Percentiles rank a stretch among this genome's conserved stretches.
phyloP scores from a whole-genome alignment of 2,113 vertebrate species.

The Ptilorrhoa leucosticta region DNA sequence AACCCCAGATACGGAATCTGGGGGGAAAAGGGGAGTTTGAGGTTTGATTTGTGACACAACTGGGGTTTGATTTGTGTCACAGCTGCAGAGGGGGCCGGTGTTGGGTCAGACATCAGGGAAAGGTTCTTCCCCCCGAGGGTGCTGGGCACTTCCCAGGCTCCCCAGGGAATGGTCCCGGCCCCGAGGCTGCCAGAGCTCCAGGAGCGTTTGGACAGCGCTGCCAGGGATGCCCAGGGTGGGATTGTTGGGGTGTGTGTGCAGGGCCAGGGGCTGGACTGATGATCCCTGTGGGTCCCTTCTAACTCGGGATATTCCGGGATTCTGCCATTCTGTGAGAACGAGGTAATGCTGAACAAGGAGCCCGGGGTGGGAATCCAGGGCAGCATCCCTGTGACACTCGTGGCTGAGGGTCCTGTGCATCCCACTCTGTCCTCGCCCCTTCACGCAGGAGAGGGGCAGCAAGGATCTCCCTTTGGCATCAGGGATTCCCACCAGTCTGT shows the following conservation, averaged over 20 bases:
- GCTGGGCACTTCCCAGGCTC: not conserved
- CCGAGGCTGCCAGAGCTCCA: not conserved
- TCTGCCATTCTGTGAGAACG: not conserved
- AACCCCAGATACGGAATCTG: not conserved
- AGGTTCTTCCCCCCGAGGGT: not conserved
- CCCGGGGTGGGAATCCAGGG: too few relatives aligned
- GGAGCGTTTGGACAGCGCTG: not conserved
- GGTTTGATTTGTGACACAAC: fast-evolving
- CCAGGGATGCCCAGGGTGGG: not conserved
- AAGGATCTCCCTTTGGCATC: not conserved
- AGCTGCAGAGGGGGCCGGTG: fast-evolving
- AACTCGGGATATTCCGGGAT: not conserved
- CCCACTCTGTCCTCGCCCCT: not conserved
- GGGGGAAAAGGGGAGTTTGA: not conserved
- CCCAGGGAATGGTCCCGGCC: not conserved
- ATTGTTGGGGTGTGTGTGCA: not conserved
- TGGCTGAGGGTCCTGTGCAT: not conserved
- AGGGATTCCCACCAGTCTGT: not conserved
- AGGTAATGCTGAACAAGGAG: not conserved
- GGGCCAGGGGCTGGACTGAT: fast-evolving
- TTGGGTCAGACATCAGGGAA: not conserved
- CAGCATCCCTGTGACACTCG: not conserved
- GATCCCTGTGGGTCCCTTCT: fast-evolving
- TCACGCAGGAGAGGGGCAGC: not conserved
- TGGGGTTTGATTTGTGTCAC: not conserved